phyloP scores from a whole-genome alignment of 2,888 invertebrate genomes.

The Scaptomyza reducta region DNA sequence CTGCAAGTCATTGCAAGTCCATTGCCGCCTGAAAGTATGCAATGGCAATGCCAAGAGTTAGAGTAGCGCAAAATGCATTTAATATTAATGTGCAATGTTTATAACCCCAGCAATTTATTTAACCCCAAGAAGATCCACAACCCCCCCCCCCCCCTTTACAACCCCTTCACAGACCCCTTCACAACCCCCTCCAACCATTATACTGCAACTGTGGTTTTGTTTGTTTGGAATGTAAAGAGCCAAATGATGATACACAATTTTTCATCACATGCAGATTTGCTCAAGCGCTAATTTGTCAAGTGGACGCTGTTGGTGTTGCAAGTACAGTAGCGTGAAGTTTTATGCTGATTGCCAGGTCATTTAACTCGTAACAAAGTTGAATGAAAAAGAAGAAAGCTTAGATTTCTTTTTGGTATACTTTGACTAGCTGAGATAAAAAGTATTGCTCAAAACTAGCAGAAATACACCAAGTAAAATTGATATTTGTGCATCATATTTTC shows the following conservation, averaged over 20 bases:
- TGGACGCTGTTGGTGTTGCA: too few species aligned
- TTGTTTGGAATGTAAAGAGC: slow-evolving; percentile 19
- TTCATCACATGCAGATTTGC: slow-evolving; percentile 62
- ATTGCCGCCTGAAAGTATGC: slow-evolving; percentile 79
- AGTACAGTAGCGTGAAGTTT: neutral
- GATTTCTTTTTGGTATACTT: neutral
- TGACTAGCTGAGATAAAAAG: too few species aligned
- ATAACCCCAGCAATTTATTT: slow-evolving; percentile 79
- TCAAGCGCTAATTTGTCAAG: slow-evolving; percentile 72
- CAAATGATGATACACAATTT: slow-evolving; percentile 70
- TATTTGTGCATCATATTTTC: too few species aligned
- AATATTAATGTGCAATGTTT: slow-evolving; percentile 80
- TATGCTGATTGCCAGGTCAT: slow-evolving; percentile 56
- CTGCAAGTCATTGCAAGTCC: slow-evolving; percentile 75
- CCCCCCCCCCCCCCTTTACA: slow-evolving; percentile 4
- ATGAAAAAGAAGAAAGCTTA: too few species aligned
- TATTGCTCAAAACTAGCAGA: too few species aligned
- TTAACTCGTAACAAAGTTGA: slow-evolving; percentile 38
- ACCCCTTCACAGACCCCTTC: slow-evolving; percentile 1
- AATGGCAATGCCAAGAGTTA: slow-evolving; percentile 38
- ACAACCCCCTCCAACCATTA: slow-evolving; percentile 2
- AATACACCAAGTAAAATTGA: too few species aligned
- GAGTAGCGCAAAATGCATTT: slow-evolving; percentile 69
- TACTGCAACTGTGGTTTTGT: slow-evolving; percentile 8
- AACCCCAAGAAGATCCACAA: slow-evolving; percentile 25